A percentile compares a stretch with the other conserved stretches of the same genome.
Conservation (phyloP, 92 coral and sea anemone genomes). For the Zoanthus sociatus region DNA sequence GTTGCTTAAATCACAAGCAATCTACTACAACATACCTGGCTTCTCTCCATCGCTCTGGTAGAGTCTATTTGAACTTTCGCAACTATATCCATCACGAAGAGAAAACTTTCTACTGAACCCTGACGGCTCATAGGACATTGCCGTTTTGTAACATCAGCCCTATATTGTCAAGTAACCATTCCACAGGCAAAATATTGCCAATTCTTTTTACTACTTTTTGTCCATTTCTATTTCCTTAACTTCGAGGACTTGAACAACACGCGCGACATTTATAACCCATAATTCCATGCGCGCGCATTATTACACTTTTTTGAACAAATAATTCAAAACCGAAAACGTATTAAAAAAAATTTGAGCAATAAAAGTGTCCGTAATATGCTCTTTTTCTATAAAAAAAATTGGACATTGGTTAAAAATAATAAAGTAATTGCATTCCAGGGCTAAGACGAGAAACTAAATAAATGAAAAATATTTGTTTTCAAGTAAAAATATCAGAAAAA, state of each 20-base stretch:
- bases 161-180: constrained; percentile 61
- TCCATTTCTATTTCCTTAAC: constrained; percentile 68
- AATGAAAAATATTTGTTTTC: no score
- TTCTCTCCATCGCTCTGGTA: constrained; percentile 83
- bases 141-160: constrained; percentile 83
- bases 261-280: constrained; percentile 93
- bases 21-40: constrained; percentile 82
- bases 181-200: constrained; percentile 39
- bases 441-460: no score
- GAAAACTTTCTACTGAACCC: constrained; percentile 83
- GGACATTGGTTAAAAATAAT: no score
- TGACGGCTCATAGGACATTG: constrained; percentile 98
- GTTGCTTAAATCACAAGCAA: constrained; percentile 14
- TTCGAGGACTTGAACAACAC: constrained; percentile 74
- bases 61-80: constrained; percentile 79
- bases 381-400: no score
- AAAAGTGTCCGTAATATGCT: no score
- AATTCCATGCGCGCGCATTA: constrained; percentile 70
- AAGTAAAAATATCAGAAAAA: no score
- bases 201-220: constrained; percentile 50
- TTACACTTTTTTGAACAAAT: no score
- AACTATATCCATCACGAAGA: constrained; percentile 77
- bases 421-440: no score
- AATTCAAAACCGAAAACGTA: no score
- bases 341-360: no score